A percentile compares a stretch with the other conserved stretches of the same genome.
phyloP scores from a whole-genome alignment of 2,888 invertebrate genomes.

The Sphinx pinastri region DNA sequence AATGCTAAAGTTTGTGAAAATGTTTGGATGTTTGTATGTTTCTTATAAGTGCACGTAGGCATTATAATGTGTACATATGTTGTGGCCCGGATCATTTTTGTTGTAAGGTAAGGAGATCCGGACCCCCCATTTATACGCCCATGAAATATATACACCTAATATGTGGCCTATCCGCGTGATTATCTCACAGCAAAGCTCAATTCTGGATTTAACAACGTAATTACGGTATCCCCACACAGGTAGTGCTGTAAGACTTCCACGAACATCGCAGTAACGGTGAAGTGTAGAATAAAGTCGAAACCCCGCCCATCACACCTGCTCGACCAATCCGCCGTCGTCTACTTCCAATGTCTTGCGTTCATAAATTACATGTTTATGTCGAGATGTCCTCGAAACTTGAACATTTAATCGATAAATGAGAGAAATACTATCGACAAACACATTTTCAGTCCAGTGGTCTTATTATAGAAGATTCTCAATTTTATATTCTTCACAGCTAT shows the following conservation, averaged over 20 bases:
- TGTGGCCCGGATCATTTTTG: no score
- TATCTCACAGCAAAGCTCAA: not conserved
- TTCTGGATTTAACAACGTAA: not conserved
- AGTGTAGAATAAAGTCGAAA: constrained; percentile 48
- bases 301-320: constrained; percentile 53
- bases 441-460: no score
- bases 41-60: no score
- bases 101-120: no score
- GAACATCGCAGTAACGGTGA: constrained; percentile 32
- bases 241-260: constrained; percentile 6
- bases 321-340: constrained; percentile 46
- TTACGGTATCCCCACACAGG: not conserved
- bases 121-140: no score
- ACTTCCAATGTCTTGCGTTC: constrained; percentile 39
- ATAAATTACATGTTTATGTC: constrained; percentile 34
- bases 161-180: no score
- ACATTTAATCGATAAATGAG: not conserved
- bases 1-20: no score
- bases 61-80: no score
- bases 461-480: no score
- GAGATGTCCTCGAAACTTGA: not conserved
- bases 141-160: no score
- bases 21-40: no score
- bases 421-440: not conserved
- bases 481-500: no score